Base-by-base conservation (phyloP, 1,140 invertebrate species). In the Phenacoccus solenopsis region DNA sequence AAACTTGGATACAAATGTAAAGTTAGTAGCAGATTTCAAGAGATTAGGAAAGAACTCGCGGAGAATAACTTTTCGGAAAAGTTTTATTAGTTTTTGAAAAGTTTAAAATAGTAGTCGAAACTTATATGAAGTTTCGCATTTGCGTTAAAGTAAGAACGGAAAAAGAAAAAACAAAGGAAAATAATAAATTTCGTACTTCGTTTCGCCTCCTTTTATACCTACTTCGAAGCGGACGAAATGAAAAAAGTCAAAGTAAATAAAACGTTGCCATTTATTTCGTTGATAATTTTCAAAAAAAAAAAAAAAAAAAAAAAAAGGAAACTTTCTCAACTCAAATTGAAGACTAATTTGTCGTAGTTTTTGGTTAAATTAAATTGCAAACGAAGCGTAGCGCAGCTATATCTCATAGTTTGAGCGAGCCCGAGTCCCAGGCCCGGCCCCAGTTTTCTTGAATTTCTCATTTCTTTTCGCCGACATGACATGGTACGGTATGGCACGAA, bases 61-160 rank as follows among this genome's bases (percentile, higher is more conserved):
- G 25, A 24, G 25, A 64, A 24, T 25, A 64, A 64, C 59, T 64
- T 64, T 64, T 64, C 21, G 22, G 20, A 24, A 49, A 64, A 64
- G 59, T 64, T 64, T 24, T 64, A 64, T 64, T 64, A 64, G 59
- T 64, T 64, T n/a, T 64, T 24, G 25, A 64, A 27, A 64, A 64
- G 59, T 64, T 64, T 64, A 64, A 64, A 64, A 64, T 64, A 64
- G 59, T 27, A 64, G 59, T 64, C 59, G 59, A 64, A 64, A 64
- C 59, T 64, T 24, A 64, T 64, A 64, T 64, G 59, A 64, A 64
- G 25, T 64, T 64, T 64, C 59, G 25, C 59, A 64, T 64, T 64
- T 64, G 21, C 16, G 59, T 25, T 64, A 10, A 64, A 64, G 32
- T 38, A 38, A 38, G 9, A 38, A 9, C 9, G 32, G 32, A 38